Evolutionary conservation across 2,888 invertebrate species (phyloP).

Genomic region (Ennomos erosarius): DNA sequence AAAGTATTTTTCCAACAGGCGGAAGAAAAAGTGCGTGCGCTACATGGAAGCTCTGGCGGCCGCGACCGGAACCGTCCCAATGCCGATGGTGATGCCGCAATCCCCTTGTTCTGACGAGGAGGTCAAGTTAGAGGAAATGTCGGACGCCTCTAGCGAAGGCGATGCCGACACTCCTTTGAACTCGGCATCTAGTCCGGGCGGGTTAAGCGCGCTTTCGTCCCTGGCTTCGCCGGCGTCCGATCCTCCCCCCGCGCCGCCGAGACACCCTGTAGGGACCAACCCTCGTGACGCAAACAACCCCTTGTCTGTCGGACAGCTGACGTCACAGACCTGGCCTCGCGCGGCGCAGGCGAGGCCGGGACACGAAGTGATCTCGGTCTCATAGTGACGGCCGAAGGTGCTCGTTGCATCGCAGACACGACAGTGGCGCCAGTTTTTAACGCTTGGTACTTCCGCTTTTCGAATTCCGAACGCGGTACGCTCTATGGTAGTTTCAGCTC

Average conservation of each 20-base stretch:
- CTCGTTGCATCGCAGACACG: slow-evolving; percentile 26
- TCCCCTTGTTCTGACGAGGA: slow-evolving; percentile 93
- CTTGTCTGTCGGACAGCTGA: slow-evolving; percentile 95
- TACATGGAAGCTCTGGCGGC: slow-evolving; percentile 94
- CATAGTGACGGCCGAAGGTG: slow-evolving; percentile 66
- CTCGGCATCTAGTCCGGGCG: slow-evolving; percentile 80
- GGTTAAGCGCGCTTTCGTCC: slow-evolving; percentile 78
- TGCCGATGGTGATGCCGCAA: slow-evolving; percentile 91
- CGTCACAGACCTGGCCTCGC: slow-evolving; percentile 87
- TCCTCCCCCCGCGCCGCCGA: slow-evolving; percentile 81
- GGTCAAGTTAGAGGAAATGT: slow-evolving; percentile 88
- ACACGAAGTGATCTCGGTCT: slow-evolving; percentile 81
- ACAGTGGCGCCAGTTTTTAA: slow-evolving; percentile 36
- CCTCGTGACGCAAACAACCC: slow-evolving; percentile 97
- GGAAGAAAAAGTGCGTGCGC: slow-evolving; percentile 98
- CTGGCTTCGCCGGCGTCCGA: slow-evolving; percentile 92
- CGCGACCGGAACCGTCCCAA: slow-evolving; percentile 88
- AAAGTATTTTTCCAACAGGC: slow-evolving; percentile 86
- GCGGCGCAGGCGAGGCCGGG: slow-evolving; percentile 67
- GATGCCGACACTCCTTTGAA: slow-evolving; percentile 82
- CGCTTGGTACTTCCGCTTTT: slow-evolving; percentile 18
- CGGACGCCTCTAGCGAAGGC: slow-evolving; percentile 86
- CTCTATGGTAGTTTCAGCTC: slow-evolving; percentile 49
- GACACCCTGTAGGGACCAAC: slow-evolving; percentile 95
- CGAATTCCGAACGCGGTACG: slow-evolving; percentile 27